Percentiles rank a stretch among this genome's conserved stretches.
These are phyloP conservation scores for Hormaphis cornu DNA, from an alignment of 1,140 invertebrate genomes.

Conservation along the genomic window DNA sequence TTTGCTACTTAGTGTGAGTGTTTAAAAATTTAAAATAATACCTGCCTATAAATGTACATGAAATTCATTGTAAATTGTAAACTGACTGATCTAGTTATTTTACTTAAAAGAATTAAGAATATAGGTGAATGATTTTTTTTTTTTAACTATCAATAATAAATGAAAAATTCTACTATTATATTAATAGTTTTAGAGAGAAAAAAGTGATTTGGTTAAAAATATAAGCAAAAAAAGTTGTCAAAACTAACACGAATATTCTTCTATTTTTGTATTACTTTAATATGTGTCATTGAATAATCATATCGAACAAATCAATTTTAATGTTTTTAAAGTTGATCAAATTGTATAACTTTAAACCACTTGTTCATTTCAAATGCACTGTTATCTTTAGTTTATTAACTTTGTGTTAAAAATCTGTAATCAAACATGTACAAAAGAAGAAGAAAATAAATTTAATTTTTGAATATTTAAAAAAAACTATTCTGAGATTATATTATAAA, in stretches of 20 bases:
- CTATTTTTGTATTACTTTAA: slow-evolving; percentile 6
- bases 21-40: not conserved
- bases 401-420: not conserved
- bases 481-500: not conserved
- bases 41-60: not conserved
- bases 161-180: no score
- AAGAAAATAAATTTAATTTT: no score
- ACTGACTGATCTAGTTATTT: slow-evolving; percentile 9
- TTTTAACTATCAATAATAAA: no score
- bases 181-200: no score
- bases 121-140: no score
- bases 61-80: not conserved
- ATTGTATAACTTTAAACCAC: not conserved
- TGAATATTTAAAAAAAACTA: not conserved
- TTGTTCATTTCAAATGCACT: not conserved
- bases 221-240: no score
- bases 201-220: no score
- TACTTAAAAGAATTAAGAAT: no score
- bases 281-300: not conserved
- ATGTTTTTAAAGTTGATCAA: not conserved
- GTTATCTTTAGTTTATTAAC: not conserved
- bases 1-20: not conserved
- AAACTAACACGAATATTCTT: not conserved
- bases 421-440: not conserved
- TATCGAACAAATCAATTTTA: not conserved